Evolutionary conservation across 1,140 invertebrate species (phyloP).

Genomic region (Bombus sibiricus): DNA sequence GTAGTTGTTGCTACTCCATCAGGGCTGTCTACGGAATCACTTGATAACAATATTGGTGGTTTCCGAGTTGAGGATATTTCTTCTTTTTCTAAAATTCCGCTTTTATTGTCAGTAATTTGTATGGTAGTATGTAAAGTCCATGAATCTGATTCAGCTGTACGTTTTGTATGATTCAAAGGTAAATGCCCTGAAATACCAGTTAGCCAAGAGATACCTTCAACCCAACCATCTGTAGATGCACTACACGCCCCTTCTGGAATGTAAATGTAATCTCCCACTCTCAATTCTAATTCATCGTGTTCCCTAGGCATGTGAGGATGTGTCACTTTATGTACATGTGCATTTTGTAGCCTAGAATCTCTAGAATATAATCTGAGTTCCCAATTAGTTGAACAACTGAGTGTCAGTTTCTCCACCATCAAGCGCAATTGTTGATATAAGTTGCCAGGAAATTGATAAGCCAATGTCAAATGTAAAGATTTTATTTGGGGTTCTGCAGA

Average conservation of each 20-base stretch:
- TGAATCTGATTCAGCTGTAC: constrained; percentile 93
- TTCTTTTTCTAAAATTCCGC: constrained; percentile 67
- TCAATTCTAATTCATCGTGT: constrained; percentile 92
- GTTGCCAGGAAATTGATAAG: constrained; percentile 91
- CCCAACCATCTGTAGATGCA: constrained; percentile 92
- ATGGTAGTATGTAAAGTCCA: constrained; percentile 93
- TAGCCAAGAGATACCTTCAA: constrained; percentile 93
- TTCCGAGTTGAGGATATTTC: constrained; percentile 70
- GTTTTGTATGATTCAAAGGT: constrained; percentile 91
- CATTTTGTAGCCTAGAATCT: constrained; percentile 88
- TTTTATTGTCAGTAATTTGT: constrained; percentile 81
- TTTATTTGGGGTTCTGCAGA: constrained; percentile 89
- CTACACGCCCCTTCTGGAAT: constrained; percentile 88
- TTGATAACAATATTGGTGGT: constrained; percentile 79
- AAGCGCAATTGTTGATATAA: constrained; percentile 89
- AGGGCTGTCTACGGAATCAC: constrained; percentile 80
- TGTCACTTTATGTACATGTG: constrained; percentile 90
- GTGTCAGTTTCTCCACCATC: constrained; percentile 88
- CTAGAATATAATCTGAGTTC: constrained; percentile 93
- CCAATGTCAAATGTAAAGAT: constrained; percentile 93
- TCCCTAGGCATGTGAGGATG: constrained; percentile 90
- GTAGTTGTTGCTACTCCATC: constrained; percentile 77
- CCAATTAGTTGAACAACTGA: constrained; percentile 88
- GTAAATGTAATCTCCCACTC: constrained; percentile 93
- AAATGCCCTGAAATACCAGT: constrained; percentile 91